Percentiles rank a stretch among this genome's conserved stretches.
Evolutionary conservation across 92 coral and sea anemone species (phyloP).

Genomic region (Isaurus tuberculatus): DNA sequence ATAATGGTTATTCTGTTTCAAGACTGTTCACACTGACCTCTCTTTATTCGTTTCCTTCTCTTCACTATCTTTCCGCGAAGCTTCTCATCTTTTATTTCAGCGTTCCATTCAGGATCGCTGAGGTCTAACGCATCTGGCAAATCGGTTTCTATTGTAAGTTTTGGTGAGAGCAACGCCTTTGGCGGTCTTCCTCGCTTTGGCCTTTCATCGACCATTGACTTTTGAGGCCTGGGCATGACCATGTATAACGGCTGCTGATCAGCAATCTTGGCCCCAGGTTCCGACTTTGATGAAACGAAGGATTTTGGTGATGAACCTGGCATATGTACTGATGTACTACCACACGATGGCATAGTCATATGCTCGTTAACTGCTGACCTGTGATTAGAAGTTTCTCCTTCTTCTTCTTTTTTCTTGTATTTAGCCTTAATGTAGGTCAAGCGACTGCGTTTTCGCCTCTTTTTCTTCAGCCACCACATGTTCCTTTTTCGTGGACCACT

Average conservation of each 20-base stretch:
- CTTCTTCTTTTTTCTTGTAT: constrained; percentile 87
- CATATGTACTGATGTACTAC: neutral
- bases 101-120: constrained; percentile 86
- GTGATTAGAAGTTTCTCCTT: constrained; percentile 16
- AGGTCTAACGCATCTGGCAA: constrained; percentile 48
- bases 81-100: constrained; percentile 30
- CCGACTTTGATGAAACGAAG: constrained; percentile 55
- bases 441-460: constrained; percentile 81
- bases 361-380: neutral
- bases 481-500: constrained; percentile 72
- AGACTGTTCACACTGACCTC: constrained; percentile 41
- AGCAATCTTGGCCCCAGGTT: constrained; percentile 65
- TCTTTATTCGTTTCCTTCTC: constrained; percentile 76
- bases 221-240: constrained; percentile 33
- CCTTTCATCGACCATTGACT: constrained; percentile 52
- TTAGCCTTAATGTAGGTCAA: constrained; percentile 87
- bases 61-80: constrained; percentile 61
- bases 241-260: constrained; percentile 59
- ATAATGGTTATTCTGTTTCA: constrained; percentile 1
- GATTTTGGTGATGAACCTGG: neutral
- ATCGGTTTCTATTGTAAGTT: constrained; percentile 55
- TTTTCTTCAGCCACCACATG: constrained; percentile 83
- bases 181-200: constrained; percentile 88
- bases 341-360: neutral
- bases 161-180: constrained; percentile 60